Conservation (phyloP, 2,888 invertebrate species). For the Thyatira batis region DNA sequence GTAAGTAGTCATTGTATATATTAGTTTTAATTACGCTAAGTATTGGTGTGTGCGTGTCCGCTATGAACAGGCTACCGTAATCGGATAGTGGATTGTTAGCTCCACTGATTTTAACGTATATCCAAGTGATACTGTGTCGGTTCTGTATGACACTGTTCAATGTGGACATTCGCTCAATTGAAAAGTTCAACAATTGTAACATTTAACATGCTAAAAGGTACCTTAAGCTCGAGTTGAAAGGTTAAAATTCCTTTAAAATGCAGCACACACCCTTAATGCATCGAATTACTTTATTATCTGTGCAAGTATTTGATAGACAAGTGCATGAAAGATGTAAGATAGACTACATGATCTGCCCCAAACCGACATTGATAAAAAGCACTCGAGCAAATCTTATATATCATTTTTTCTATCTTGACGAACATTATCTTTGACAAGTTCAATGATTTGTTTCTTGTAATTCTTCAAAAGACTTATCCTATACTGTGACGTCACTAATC, state of each 20-base stretch:
- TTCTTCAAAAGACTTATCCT: background rate
- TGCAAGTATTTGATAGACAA: background rate
- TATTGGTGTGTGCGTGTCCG: conserved; percentile 34
- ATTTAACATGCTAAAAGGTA: too few relatives aligned
- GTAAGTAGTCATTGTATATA: conserved; percentile 52
- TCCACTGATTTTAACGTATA: conserved; percentile 33
- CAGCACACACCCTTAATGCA: background rate
- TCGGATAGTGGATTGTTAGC: conserved; percentile 38
- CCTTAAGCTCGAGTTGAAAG: background rate
- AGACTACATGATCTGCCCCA: background rate
- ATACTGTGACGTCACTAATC: background rate
- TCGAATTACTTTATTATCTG: background rate
- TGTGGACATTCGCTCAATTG: conserved; percentile 32
- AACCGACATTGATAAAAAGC: background rate
- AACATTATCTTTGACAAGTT: background rate
- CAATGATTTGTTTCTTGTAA: background rate
- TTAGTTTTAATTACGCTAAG: conserved; percentile 14
- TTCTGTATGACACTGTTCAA: conserved; percentile 31
- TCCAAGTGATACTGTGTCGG: conserved; percentile 31
- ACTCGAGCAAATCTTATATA: background rate
- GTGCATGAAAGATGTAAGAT: background rate
- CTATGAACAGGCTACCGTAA: conserved; percentile 36
- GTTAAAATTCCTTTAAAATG: background rate
- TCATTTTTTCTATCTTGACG: background rate
- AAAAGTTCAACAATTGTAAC: too few relatives aligned